A percentile compares a stretch with the other conserved stretches of the same genome.
Conservation (phyloP, 1,140 invertebrate species). For the Lasioglossum baleicum region DNA sequence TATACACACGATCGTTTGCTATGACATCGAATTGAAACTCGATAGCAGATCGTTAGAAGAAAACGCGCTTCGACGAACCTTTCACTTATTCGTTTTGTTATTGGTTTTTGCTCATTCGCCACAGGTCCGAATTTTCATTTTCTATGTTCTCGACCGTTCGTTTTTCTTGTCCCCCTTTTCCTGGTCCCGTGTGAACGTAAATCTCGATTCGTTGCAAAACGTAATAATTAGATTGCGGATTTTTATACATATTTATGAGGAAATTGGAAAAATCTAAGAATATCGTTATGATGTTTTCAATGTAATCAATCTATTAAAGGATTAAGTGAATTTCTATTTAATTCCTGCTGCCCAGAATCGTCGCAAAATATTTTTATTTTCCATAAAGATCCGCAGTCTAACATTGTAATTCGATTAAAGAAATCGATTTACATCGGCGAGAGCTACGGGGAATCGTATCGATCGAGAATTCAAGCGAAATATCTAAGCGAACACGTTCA, state of each 20-base stretch:
- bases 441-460: not conserved
- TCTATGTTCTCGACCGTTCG: not conserved
- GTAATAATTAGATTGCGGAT: too few relatives aligned
- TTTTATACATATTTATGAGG: too few relatives aligned
- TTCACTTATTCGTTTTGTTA: not conserved
- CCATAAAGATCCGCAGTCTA: too few relatives aligned
- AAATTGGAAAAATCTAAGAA: too few relatives aligned
- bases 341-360: too few relatives aligned
- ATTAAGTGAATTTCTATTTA: too few relatives aligned
- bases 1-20: not conserved
- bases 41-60: too few relatives aligned
- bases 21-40: not conserved
- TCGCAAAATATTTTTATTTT: too few relatives aligned
- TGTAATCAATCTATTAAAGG: too few relatives aligned
- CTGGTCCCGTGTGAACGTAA: too few relatives aligned
- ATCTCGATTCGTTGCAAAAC: not conserved
- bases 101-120: not conserved
- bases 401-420: not conserved
- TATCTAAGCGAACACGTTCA: not conserved
- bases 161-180: not conserved
- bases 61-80: too few relatives aligned
- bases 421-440: not conserved
- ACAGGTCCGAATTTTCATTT: not conserved
- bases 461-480: not conserved
- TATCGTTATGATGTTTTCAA: too few relatives aligned